These are phyloP conservation scores for Dryomyza anilis DNA, from an alignment of 2,888 invertebrate genomes.

Conservation along the genomic window DNA sequence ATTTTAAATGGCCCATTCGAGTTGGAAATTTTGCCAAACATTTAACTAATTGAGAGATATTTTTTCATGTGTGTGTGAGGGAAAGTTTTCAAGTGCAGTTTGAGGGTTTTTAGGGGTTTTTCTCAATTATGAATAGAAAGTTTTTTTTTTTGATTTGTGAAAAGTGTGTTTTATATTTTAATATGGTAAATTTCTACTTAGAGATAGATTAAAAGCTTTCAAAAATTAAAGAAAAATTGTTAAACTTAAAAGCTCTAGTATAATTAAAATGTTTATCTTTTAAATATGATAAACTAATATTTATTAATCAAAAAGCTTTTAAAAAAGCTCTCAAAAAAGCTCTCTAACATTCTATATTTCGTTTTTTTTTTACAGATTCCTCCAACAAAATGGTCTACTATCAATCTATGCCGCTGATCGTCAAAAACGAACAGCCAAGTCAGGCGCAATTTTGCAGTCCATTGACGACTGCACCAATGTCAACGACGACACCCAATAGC, in stretches of 20 bases:
- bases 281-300: not conserved
- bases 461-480: constrained; percentile 34
- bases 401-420: constrained; percentile 57
- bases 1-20: too few relatives aligned
- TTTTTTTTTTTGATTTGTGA: too few relatives aligned
- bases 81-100: too few relatives aligned
- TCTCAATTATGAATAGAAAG: too few relatives aligned
- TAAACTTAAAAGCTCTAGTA: not conserved
- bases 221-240: not conserved
- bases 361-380: constrained; percentile 53
- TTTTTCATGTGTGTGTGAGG: too few relatives aligned
- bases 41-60: too few relatives aligned
- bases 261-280: not conserved
- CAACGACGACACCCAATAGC: constrained; percentile 32
- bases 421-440: constrained; percentile 58
- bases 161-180: too few relatives aligned
- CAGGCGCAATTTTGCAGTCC: constrained; percentile 54
- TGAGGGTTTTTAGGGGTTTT: too few relatives aligned
- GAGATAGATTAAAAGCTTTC: not conserved
- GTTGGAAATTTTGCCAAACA: too few relatives aligned
- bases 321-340: not conserved
- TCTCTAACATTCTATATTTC: not conserved
- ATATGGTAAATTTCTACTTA: too few relatives aligned
- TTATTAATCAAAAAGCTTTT: not conserved
- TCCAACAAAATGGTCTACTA: constrained; percentile 60